Conservation (phyloP, 2,113 vertebrate species). For the Semnornis frantzii region DNA sequence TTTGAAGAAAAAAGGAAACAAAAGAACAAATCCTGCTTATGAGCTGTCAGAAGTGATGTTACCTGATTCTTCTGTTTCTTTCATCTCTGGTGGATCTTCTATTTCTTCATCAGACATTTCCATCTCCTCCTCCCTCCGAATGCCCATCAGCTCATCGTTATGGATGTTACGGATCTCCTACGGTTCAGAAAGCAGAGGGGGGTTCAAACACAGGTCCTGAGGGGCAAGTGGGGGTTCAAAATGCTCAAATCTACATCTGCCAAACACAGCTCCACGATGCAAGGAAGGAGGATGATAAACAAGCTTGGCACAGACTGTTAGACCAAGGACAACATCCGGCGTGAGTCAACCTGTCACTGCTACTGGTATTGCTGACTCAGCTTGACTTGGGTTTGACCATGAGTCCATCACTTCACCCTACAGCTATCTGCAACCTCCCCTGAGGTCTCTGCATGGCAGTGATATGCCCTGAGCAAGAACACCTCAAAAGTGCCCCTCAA, state of each 20-base stretch:
- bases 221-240: background rate
- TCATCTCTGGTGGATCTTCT: conserved; percentile 83
- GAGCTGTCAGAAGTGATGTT: conserved; percentile 35
- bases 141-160: conserved; percentile 96
- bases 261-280: background rate
- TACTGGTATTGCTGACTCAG: too few species aligned
- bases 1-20: background rate
- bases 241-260: background rate
- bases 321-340: background rate
- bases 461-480: background rate
- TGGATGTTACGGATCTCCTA: conserved; percentile 97
- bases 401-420: background rate
- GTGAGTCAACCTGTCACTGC: background rate
- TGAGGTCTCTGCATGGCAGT: background rate
- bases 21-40: background rate
- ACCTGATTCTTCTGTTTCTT: conserved; percentile 92
- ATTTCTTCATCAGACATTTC: conserved; percentile 98
- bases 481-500: background rate
- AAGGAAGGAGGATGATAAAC: background rate
- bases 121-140: conserved; percentile 96
- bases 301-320: background rate
- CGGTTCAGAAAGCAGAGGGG: conserved; percentile 50
- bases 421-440: background rate
- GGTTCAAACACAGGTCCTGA: background rate
- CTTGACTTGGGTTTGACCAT: background rate